These are phyloP conservation scores for Chionomys nivalis DNA, from an alignment of 2,113 vertebrate species.

Conservation along the genomic window DNA sequence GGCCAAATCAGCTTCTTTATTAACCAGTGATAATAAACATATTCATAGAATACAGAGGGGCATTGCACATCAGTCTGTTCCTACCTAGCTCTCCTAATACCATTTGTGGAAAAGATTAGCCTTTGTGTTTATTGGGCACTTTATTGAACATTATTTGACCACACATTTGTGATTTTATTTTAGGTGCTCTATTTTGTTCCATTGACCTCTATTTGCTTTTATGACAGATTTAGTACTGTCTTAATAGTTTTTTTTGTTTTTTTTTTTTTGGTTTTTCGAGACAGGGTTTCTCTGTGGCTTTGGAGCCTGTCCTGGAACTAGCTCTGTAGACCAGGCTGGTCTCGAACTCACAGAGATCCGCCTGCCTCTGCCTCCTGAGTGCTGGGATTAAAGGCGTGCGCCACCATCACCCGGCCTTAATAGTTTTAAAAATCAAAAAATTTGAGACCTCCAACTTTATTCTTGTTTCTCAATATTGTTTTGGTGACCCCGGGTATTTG, in stretches of 20 bases:
- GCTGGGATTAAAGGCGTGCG: too few species aligned
- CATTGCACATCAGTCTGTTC: not conserved
- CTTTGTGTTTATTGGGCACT: not conserved
- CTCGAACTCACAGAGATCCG: too few species aligned
- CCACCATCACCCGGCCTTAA: too few species aligned
- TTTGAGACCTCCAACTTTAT: not conserved
- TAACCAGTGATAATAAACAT: too few species aligned
- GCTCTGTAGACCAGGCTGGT: too few species aligned
- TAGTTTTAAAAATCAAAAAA: not conserved
- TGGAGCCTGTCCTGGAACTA: too few species aligned
- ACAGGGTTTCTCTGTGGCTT: too few species aligned
- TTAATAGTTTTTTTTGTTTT: conserved; percentile 10
- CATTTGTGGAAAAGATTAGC: not conserved
- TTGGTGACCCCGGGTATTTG: not conserved
- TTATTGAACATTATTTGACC: not conserved
- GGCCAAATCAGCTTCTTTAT: too few species aligned
- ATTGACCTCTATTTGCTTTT: not conserved
- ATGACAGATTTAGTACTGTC: not conserved
- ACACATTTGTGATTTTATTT: not conserved
- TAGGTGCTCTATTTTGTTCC: not conserved
- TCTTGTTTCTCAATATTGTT: not conserved
- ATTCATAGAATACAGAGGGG: too few species aligned
- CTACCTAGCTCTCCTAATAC: not conserved
- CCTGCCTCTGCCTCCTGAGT: too few species aligned
- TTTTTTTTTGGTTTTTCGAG: too few species aligned